These are phyloP conservation scores for Hermatobates lingyangjiaoensis DNA, from an alignment of 1,140 invertebrate genomes.

Conservation along the genomic window DNA sequence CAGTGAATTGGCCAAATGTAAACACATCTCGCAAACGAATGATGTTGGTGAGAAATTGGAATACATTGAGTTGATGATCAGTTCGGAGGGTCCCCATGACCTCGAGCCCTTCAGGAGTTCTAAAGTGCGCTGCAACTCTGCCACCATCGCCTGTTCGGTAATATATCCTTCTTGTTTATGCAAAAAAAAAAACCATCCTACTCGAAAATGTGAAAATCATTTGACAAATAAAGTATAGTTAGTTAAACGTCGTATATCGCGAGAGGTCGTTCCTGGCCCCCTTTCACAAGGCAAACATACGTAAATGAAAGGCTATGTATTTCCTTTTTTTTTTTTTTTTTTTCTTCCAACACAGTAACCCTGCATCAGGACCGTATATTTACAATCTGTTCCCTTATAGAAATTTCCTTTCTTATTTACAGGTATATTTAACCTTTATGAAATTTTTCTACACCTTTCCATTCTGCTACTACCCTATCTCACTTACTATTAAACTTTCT, in stretches of 20 bases:
- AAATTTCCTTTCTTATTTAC: too few relatives aligned
- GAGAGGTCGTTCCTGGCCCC: neutral
- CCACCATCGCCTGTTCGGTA: slow-evolving; percentile 58
- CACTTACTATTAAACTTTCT: too few relatives aligned
- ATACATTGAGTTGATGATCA: slow-evolving; percentile 52
- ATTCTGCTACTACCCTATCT: too few relatives aligned
- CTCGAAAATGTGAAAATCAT: neutral
- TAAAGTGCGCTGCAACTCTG: slow-evolving; percentile 62
- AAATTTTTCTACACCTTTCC: too few relatives aligned
- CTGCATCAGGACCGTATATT: too few relatives aligned
- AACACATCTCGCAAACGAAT: slow-evolving; percentile 30
- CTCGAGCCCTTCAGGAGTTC: slow-evolving; percentile 41
- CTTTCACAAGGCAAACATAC: neutral
- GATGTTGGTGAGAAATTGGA: slow-evolving; percentile 30
- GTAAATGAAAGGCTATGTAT: neutral
- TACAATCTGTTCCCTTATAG: too few relatives aligned
- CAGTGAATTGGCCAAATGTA: slow-evolving; percentile 37
- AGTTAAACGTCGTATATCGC: neutral
- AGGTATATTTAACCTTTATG: too few relatives aligned
- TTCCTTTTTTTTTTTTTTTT: neutral
- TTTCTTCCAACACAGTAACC: neutral
- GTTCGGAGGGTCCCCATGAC: slow-evolving; percentile 27
- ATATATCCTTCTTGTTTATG: slow-evolving; percentile 24
- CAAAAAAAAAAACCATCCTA: slow-evolving; percentile 2
- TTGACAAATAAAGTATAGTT: neutral